Conservation (phyloP, 2,888 invertebrate genomes). For the Yponomeuta sedellus region DNA sequence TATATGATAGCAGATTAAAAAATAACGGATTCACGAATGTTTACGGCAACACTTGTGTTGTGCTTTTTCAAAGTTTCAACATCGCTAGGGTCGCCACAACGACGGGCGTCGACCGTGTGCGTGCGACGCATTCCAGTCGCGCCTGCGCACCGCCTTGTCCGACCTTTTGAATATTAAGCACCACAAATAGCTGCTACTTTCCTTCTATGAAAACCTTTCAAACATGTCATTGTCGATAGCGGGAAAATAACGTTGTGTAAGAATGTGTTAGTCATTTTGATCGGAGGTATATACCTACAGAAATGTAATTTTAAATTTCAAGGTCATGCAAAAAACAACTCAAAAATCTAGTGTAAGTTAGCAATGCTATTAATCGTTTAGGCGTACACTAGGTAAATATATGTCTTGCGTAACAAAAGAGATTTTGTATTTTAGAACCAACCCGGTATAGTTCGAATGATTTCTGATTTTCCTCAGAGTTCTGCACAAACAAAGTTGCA, state of each 20-base stretch:
- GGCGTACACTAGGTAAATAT: too few species aligned
- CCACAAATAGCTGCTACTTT: slow-evolving; percentile 46
- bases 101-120: slow-evolving; percentile 56
- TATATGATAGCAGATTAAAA: background rate
- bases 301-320: too few species aligned
- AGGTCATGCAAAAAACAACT: too few species aligned
- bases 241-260: slow-evolving; percentile 31
- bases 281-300: background rate
- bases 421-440: too few species aligned
- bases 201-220: slow-evolving; percentile 47
- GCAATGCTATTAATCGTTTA: too few species aligned
- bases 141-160: background rate
- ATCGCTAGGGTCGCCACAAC: slow-evolving; percentile 19
- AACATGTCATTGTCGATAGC: slow-evolving; percentile 40
- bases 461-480: too few species aligned
- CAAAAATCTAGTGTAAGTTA: too few species aligned
- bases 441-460: too few species aligned
- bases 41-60: background rate
- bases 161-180: slow-evolving; percentile 60
- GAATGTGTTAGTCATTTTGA: background rate
- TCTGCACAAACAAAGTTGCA: too few species aligned
- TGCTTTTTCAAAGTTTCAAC: slow-evolving; percentile 1
- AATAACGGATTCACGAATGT: background rate
- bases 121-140: slow-evolving; percentile 45
- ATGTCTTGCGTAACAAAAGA: too few species aligned